Percentiles rank a stretch among this genome's conserved stretches.
Evolutionary conservation across 2,113 vertebrate species (phyloP).

Genomic region (Anser cygnoides): DNA sequence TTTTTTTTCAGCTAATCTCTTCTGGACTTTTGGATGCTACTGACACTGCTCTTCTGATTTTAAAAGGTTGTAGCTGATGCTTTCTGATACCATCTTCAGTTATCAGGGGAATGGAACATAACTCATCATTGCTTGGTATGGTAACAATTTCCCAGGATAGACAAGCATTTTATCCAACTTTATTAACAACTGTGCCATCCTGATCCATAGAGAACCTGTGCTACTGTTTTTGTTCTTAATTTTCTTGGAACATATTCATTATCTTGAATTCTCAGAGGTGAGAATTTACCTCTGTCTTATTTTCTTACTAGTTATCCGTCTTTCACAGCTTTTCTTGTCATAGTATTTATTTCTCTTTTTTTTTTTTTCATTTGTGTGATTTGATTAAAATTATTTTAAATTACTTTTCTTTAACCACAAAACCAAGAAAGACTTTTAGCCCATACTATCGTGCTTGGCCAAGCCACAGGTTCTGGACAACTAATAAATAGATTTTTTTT

Average conservation of each 20-base stretch:
- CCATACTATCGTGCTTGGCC: rapidly evolving
- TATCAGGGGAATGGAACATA: background rate
- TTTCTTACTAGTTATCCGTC: background rate
- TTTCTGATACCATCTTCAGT: background rate
- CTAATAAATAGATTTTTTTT: background rate
- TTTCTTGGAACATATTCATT: background rate
- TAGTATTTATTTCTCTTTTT: background rate
- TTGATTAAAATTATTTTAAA: background rate
- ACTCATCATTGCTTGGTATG: background rate
- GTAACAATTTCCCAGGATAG: background rate
- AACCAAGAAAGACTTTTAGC: background rate
- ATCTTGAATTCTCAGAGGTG: background rate
- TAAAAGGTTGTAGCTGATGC: background rate
- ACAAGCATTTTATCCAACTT: background rate
- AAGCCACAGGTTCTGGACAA: background rate
- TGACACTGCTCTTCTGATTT: background rate
- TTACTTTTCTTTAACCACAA: background rate
- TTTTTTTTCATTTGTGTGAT: background rate
- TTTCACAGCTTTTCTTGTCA: background rate
- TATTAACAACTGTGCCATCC: background rate
- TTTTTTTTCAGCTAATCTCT: background rate
- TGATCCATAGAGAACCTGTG: background rate
- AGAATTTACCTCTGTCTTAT: background rate
- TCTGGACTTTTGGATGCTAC: background rate
- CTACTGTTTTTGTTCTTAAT: background rate